These are phyloP conservation scores for Hemibagrus wyckioides DNA, from an alignment of 2,113 vertebrate species.

Conservation along the genomic window DNA sequence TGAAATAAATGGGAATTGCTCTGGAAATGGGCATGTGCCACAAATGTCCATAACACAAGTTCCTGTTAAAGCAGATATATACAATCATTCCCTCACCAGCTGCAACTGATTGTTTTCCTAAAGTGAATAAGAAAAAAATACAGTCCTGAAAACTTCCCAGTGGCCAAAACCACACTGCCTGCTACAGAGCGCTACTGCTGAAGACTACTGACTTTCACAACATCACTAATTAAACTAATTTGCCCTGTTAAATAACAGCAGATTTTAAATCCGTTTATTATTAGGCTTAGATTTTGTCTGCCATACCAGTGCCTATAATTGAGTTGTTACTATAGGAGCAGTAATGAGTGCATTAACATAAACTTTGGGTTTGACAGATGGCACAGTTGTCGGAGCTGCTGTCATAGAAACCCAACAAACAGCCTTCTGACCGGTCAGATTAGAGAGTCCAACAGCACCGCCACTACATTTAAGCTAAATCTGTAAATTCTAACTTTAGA, in stretches of 20 bases:
- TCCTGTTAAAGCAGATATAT: background rate
- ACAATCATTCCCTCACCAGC: background rate
- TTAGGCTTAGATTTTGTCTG: background rate
- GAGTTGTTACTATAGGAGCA: background rate
- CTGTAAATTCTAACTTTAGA: background rate
- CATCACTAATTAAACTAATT: background rate
- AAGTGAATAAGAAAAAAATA: background rate
- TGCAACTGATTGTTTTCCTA: background rate
- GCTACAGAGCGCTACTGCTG: background rate
- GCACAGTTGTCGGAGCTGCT: no score
- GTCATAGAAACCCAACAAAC: background rate
- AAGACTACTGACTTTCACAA: background rate
- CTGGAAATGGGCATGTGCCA: no score
- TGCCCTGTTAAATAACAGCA: background rate
- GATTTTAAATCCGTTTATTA: background rate
- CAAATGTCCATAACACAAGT: background rate
- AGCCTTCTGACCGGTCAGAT: background rate
- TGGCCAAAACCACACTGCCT: background rate
- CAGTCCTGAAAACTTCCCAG: no score
- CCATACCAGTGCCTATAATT: background rate
- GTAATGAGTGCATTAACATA: background rate
- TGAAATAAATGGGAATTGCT: no score
- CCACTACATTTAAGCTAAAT: background rate
- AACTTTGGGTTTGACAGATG: background rate
- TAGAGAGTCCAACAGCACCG: background rate